Conservation (phyloP, 2,113 vertebrate genomes). For the Romanogobio albipinnatus region DNA sequence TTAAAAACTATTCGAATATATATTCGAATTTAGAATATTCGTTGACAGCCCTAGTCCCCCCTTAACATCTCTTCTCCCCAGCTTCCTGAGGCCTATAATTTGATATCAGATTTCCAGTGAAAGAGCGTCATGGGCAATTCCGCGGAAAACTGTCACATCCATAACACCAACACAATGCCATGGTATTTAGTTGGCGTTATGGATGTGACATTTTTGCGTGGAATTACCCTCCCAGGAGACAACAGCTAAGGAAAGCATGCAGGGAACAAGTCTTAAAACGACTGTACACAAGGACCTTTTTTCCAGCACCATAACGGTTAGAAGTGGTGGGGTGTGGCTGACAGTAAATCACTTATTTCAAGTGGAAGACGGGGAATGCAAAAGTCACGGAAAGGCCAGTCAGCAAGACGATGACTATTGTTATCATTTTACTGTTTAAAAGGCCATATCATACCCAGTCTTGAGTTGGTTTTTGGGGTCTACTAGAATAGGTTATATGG, state of each 20-base stretch:
- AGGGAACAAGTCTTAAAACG: not conserved
- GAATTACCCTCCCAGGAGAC: too few species aligned
- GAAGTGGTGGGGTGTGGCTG: not conserved
- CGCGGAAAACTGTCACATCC: too few species aligned
- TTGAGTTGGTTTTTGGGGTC: too few species aligned
- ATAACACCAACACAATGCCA: too few species aligned
- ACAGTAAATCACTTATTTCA: not conserved
- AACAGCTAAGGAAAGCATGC: slow-evolving; percentile 10
- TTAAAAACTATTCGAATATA: too few species aligned
- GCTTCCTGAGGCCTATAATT: slow-evolving; percentile 21
- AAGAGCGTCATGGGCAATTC: slow-evolving; percentile 24
- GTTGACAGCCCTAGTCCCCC: too few species aligned
- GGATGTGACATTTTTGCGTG: too few species aligned
- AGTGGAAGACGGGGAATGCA: slow-evolving; percentile 5
- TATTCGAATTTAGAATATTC: too few species aligned
- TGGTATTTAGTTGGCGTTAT: too few species aligned
- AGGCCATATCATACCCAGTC: too few species aligned
- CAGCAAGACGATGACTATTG: not conserved
- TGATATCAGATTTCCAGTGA: slow-evolving; percentile 19
- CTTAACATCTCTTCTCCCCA: not conserved
- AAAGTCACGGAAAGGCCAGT: not conserved
- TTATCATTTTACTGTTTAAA: not conserved
- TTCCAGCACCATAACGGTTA: not conserved
- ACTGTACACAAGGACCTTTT: not conserved
- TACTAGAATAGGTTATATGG: too few species aligned